A percentile compares a stretch with the other conserved stretches of the same genome.
Conservation (phyloP, 2,888 invertebrate genomes). For the Limnephilus auricula region DNA sequence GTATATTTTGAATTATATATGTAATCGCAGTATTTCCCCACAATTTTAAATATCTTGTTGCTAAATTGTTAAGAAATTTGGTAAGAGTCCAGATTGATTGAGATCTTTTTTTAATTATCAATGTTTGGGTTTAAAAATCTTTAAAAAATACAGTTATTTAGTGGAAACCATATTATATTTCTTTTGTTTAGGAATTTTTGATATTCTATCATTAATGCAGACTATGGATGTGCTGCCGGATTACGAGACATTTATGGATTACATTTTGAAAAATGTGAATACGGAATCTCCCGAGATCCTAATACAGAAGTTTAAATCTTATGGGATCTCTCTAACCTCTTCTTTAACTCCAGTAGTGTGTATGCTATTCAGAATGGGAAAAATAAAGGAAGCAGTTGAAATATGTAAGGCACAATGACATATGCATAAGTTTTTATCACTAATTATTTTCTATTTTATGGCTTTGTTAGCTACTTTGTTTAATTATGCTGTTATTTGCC, state of each 20-base stretch:
- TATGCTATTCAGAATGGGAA: slow-evolving; percentile 73
- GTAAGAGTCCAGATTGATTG: not conserved
- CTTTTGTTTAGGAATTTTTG: slow-evolving; percentile 75
- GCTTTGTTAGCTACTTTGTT: not conserved
- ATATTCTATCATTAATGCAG: slow-evolving; percentile 77
- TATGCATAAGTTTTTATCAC: not conserved
- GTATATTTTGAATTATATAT: no score
- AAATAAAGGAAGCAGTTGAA: slow-evolving; percentile 74
- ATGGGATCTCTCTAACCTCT: slow-evolving; percentile 71
- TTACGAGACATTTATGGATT: slow-evolving; percentile 77
- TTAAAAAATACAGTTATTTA: not conserved
- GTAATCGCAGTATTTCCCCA: no score
- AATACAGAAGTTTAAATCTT: slow-evolving; percentile 75
- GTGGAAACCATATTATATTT: slow-evolving; percentile 17
- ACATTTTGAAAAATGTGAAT: slow-evolving; percentile 78
- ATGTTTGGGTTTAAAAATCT: not conserved
- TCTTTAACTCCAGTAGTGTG: slow-evolving; percentile 76
- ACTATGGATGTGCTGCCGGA: slow-evolving; percentile 77
- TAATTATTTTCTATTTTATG: not conserved
- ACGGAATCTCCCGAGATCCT: slow-evolving; percentile 75
- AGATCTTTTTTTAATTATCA: not conserved
- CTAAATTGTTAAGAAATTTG: no score
- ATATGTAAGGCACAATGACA: slow-evolving; percentile 72
- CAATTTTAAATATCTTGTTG: no score
- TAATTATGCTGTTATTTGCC: not conserved